Evolutionary conservation across 2,888 invertebrate genomes (phyloP).

Genomic region (Amphimallon solstitiale): DNA sequence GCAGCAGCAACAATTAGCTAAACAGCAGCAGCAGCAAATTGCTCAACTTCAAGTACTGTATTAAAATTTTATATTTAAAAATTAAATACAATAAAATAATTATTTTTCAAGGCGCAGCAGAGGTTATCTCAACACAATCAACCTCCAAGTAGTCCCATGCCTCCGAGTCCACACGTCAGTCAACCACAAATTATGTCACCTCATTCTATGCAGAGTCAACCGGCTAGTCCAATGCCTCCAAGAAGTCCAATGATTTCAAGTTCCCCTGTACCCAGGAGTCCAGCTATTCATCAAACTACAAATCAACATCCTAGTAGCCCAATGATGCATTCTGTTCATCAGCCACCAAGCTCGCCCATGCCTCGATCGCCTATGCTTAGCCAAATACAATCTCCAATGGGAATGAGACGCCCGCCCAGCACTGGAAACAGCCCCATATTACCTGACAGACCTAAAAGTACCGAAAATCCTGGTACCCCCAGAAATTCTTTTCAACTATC

Average conservation of each 20-base stretch:
- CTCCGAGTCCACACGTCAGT: conserved; percentile 64
- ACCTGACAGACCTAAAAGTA: conserved; percentile 70
- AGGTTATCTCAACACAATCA: conserved; percentile 53
- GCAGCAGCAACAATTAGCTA: conserved; percentile 55
- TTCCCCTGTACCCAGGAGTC: conserved; percentile 70
- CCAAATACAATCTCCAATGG: conserved; percentile 65
- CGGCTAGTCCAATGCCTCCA: conserved; percentile 63
- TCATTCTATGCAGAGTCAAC: conserved; percentile 60
- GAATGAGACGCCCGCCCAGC: conserved; percentile 67
- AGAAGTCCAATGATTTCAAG: conserved; percentile 65
- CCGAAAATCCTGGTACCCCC: conserved; percentile 69
- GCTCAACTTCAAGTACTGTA: conserved; percentile 58
- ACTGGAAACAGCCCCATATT: conserved; percentile 67
- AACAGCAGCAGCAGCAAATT: conserved; percentile 59
- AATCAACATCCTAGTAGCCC: conserved; percentile 64
- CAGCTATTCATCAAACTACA: conserved; percentile 65
- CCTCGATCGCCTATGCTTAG: conserved; percentile 63
- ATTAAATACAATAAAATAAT: conserved; percentile 10
- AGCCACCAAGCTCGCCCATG: conserved; percentile 63
- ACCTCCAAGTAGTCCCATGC: conserved; percentile 68
- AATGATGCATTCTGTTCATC: conserved; percentile 64
- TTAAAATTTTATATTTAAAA: conserved; percentile 25
- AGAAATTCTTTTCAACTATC: conserved; percentile 57
- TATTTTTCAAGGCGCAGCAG: conserved; percentile 26
- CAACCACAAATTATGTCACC: conserved; percentile 61